Evolutionary conservation across 2,888 invertebrate genomes (phyloP), one percentile per base, ranked within the genome.

Genomic region (Thecocarcelia acutangulata): DNA sequence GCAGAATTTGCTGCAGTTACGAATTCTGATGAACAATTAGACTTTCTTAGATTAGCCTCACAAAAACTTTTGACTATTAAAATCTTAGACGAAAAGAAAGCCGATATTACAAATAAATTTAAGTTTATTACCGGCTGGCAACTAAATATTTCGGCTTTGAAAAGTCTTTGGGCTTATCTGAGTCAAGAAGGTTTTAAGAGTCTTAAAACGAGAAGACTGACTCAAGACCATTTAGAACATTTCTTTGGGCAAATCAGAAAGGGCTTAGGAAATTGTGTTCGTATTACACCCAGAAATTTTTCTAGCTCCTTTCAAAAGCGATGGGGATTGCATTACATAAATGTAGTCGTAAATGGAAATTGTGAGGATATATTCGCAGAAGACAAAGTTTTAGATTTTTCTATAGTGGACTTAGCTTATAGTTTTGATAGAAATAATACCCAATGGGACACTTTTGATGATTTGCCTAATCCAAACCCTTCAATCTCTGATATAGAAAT

Each of bases 291-390:
- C 24, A 46, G 24, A 8, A 69, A 61, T 46, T 75, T 75, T 21
- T 69, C 56, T 0, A 58, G 56, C 21, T 69, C 33, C 3, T 80
- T 80, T 33, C 59, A 59, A 15, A 80, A 75, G 21, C 52, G 50
- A 28, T 70, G 70, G 64, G 64, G 74, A 0, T n/a, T 75, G 0
- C 42, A 56, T 15, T 75, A 80, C 3, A 37, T 61, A 11, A 61
- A 52, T n/a, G 37, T 74, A 42, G 61, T 72, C 11, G 42, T 33
- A 4, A 74, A 73, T 44, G 76, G 48, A 8, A 66, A 78, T 21
- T 66, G 66, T 15, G 50, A 64, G 48, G 13, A 40, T 21, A 11
- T 75, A 33, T 15, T 64, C 15, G 0, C 11, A 0, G 17, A 46
- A 1, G 61, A 61, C 9, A 24, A 46, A 61, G 17, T 61, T 21